Evolutionary conservation across 2,888 invertebrate genomes (phyloP).

Genomic region (Digitonthophagus gazella): DNA sequence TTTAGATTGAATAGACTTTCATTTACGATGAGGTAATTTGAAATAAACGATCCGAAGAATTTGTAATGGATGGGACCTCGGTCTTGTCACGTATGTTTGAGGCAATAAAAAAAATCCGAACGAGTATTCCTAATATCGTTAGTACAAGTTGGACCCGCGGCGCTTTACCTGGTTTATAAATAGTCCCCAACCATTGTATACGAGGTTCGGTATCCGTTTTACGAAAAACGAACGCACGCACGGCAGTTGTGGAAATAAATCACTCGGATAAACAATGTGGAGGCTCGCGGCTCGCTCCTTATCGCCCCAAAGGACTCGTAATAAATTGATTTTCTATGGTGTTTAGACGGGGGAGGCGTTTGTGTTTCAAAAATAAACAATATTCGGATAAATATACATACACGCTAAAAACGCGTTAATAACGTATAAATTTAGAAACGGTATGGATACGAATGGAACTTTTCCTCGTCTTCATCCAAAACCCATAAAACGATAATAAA

Average conservation of each 20-base stretch:
- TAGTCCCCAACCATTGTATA: background rate
- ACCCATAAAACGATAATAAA: background rate
- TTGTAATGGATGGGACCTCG: background rate
- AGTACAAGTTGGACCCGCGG: background rate
- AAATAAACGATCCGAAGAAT: background rate
- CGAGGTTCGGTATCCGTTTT: background rate
- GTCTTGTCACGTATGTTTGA: background rate
- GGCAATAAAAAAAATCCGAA: background rate
- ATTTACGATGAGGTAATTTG: background rate
- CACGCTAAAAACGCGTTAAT: background rate
- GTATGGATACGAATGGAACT: background rate
- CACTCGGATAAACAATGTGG: background rate
- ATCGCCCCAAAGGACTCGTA: background rate
- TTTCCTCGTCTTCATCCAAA: background rate
- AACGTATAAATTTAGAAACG: background rate
- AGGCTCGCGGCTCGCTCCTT: background rate
- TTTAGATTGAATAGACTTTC: too few species aligned
- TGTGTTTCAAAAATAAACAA: background rate
- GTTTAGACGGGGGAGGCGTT: too few species aligned
- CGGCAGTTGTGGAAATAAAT: background rate
- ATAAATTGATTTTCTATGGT: background rate
- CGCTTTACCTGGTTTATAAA: background rate
- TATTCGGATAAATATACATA: background rate
- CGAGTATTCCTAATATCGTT: background rate
- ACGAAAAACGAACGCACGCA: background rate